Evolutionary conservation across 92 coral and sea anemone species (phyloP).

Genomic region (Heliopora coerulea): DNA sequence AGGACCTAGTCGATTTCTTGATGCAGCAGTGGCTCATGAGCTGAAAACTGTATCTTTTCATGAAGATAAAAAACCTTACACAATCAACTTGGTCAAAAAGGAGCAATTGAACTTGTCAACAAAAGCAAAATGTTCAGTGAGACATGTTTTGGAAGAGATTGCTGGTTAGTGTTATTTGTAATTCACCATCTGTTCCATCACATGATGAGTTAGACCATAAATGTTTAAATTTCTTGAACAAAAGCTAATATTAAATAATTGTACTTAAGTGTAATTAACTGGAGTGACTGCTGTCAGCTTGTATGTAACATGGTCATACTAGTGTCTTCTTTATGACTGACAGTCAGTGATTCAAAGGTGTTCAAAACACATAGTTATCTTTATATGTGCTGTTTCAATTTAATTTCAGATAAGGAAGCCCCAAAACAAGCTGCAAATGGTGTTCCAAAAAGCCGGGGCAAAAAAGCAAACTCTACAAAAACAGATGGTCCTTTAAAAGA

Average conservation of each 20-base stretch:
- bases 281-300: too few species aligned
- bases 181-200: too few species aligned
- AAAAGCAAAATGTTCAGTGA: constrained; percentile 59
- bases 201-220: too few species aligned
- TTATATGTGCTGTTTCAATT: too few species aligned
- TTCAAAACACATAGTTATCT: too few species aligned
- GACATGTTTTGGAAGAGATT: constrained; percentile 19
- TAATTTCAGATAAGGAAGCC: constrained; percentile 57
- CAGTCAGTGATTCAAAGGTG: too few species aligned
- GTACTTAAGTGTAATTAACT: too few species aligned
- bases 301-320: too few species aligned
- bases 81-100: constrained; percentile 50
- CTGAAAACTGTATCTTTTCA: constrained; percentile 54
- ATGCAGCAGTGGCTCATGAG: constrained; percentile 67
- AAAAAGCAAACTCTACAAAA: constrained; percentile 35
- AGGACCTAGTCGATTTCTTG: constrained; percentile 57
- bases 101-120: constrained; percentile 54
- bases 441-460: constrained; percentile 44
- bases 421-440: constrained; percentile 60
- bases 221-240: too few species aligned
- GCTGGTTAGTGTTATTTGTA: too few species aligned
- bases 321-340: too few species aligned
- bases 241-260: too few species aligned
- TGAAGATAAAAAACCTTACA: constrained; percentile 57
- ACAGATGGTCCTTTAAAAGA: constrained; percentile 15